Base-by-base conservation (phyloP, 2,797 vertebrate species). In the Mormyrops boulengeri region DNA sequence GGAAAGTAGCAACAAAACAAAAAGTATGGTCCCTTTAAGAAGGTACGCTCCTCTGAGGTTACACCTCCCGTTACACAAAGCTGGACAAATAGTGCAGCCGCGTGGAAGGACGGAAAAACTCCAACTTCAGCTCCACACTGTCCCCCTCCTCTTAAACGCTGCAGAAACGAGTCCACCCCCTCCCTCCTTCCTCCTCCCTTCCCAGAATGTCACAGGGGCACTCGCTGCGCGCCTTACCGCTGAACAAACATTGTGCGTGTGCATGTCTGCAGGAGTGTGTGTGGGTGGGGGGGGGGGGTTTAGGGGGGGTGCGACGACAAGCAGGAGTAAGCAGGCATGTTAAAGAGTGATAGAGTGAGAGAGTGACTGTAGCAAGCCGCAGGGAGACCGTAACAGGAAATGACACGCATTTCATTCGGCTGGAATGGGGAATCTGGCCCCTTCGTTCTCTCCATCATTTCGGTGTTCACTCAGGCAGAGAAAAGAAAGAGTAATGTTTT, bases 391-490 rank as follows among this genome's bases (percentile, higher is more conserved):
- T 94, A 94, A 93, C 93, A 96, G 96, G 95, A 97, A 97, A 95
- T 95, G 93, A 96, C 94, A 95, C 91, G 93, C 93, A 91, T 94
- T 96, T 96, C 93, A 93, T 93, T 95, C 88, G 94, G 90, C 90
- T 93, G 77, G 88, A 86, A 93, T 89, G 93, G 92, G 93, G 91
- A 94, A 93, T 94, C 85, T 94, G 92, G 91, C 92, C 92, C 77
- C 57, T 44, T 22, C 9, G 17, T 22, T 22, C 26, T 55, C 50
- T 17, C 85, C 85, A 55, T 26, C 85, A 57, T 88, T 92, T 93
- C 34, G 26, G 14, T 3, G 26, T 92, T 91, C 62, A 88, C 85
- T 85, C 87, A 30, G 85, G 89, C 90, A 90, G 47, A 77, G 26
- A 26, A 89, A 86, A 17, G 3, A 60, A n/a, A 22, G 44, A 57